Evolutionary conservation across 2,888 invertebrate genomes (phyloP), one percentile per base, ranked within the genome.

Genomic region (Theretra japonica): DNA sequence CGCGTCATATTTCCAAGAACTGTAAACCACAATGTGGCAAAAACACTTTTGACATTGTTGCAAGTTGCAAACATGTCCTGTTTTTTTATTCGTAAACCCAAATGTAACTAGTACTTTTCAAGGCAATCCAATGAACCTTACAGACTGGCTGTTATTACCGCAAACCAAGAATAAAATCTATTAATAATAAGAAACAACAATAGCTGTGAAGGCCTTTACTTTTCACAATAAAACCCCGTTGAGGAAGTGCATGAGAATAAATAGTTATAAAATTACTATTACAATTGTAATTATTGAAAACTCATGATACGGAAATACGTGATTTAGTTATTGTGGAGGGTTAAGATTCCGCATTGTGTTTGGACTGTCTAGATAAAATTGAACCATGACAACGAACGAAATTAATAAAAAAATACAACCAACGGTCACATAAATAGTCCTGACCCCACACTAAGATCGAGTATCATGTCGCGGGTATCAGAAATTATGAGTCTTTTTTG

Each of bases 251-350:
- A 56, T 23, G 65, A 41, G 25, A 71, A 62, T 56, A 65, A 25
- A 62, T 56, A 65, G n/a, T 21, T 48, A 53, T 21, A 33, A 48
- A 65, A 65, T 57, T 33, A 53, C 30, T n/a, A 56, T 65, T 65
- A 62, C 53, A 53, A 70, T 65, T n/a, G 62, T 53, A 50, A 65
- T 65, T 65, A 71, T 65, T 65, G 56, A 56, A 65, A 65, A 30
- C 65, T 71, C 70, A 71, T 65, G 65, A 71, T 65, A 65, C 30
- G 70, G 70, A 71, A 71, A 41, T 56, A 25, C 11, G 41, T 48
- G 56, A 56, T 56, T 56, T 65, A 56, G 15, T 53, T 56, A 19
- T 57, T 65, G 56, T 65, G 8, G 23, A 60, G 21, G 53, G 28
- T 53, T 41, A 62, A 57, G 25, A 30, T 17, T 41, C 70, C 70